Evolutionary conservation across 2,888 invertebrate genomes (phyloP), one percentile per base, ranked within the genome.

Genomic region (Heliconius erato): DNA sequence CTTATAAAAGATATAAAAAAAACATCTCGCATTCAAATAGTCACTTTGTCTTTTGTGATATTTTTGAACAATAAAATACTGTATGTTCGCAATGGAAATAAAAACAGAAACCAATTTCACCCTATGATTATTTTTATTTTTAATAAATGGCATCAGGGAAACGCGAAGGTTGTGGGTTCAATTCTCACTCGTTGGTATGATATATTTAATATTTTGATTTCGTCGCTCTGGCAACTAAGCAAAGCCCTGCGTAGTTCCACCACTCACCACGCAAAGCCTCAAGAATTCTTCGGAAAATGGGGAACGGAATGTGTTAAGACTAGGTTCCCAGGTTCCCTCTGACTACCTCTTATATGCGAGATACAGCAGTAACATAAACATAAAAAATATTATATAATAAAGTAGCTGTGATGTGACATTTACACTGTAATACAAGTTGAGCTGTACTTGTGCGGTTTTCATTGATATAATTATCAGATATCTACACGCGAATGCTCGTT

Each of bases 1-100:
- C 44, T 79, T 84, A 84, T 81, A 81, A 85, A 82, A 80, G 77
- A 81, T 72, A 84, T 68, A 32, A 83, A 83, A 69, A 54, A 83
- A 69, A 19, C 65, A 26, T 59, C 74, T 63, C 35, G 59, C 59
- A 63, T 76, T 63, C 4, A 76, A 76, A 16, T 76, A 26, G 72
- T 44, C 72, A 26, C 16, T 71, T 14, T 71, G 44, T 44, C 26
- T 71, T 71, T 71, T 71, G 71, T 71, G 16, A 40, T 71, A 71
- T 71, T 44, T 71, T 71, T 71, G 5, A 44, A 71, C 44, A 71
- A 71, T 72, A 72, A 72, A 44, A 72, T 26, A 44, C 19, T 26
- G n/a, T 26, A n/a, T 40, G 40, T 19, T 40, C 3, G 71, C 35
- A 40, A 44, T 71, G n/a, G 71, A 71, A 71, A 28, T 28, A 44